These are phyloP conservation scores for Cheilosia soror DNA, from an alignment of 2,888 invertebrate genomes.

Conservation along the genomic window DNA sequence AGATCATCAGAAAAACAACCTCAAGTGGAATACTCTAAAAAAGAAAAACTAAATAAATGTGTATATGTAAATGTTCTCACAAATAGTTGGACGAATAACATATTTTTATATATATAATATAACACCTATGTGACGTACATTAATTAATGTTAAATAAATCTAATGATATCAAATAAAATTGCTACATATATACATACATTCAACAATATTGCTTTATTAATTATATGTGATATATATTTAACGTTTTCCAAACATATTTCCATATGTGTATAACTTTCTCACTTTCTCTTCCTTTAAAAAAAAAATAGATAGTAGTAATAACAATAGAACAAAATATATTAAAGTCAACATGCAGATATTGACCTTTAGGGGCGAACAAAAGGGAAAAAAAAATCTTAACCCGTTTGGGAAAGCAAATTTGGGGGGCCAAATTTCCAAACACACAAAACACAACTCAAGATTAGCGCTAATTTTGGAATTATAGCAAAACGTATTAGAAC, in stretches of 20 bases:
- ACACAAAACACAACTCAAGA: conserved; percentile 21
- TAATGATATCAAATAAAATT: conserved; percentile 74
- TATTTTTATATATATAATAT: conserved; percentile 31
- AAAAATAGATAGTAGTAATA: conserved; percentile 19
- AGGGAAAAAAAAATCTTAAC: neutral
- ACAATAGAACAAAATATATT: conserved; percentile 38
- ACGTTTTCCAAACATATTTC: conserved; percentile 33
- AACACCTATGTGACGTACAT: conserved; percentile 64
- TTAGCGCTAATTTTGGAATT: conserved; percentile 30
- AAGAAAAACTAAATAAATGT: conserved; percentile 24
- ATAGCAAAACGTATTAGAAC: conserved; percentile 32
- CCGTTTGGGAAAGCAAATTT: neutral
- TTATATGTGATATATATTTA: conserved; percentile 71
- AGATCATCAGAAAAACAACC: conserved; percentile 62
- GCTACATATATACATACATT: conserved; percentile 70
- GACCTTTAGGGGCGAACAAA: neutral
- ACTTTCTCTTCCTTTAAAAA: conserved; percentile 23
- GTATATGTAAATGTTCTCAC: conserved; percentile 43
- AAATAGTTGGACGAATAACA: conserved; percentile 60
- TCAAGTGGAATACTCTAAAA: conserved; percentile 53
- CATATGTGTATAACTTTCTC: neutral
- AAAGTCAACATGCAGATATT: conserved; percentile 5
- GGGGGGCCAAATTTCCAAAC: neutral
- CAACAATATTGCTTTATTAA: conserved; percentile 73
- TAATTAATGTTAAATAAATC: conserved; percentile 66